These are phyloP conservation scores for Agonopterix alstromeriana DNA, from an alignment of 2,888 invertebrate species.

Conservation along the genomic window DNA sequence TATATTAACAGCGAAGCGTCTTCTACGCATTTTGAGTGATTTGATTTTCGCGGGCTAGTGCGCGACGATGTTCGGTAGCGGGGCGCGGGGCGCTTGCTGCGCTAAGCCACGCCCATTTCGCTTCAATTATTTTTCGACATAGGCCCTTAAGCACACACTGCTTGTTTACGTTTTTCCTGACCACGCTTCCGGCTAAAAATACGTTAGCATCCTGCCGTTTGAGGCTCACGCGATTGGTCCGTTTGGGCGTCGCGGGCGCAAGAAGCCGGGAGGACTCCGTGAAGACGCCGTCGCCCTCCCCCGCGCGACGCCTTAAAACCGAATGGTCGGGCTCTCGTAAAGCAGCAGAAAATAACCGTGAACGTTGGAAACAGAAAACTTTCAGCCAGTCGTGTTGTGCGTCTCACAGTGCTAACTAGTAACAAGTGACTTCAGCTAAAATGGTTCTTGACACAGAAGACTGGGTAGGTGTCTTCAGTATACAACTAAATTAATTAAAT, in stretches of 20 bases:
- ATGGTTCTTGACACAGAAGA: slow-evolving; percentile 74
- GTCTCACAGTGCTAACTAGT: slow-evolving; percentile 75
- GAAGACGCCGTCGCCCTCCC: slow-evolving; percentile 31
- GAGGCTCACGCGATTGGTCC: slow-evolving; percentile 66
- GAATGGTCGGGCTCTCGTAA: slow-evolving; percentile 56
- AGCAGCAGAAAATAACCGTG: slow-evolving; percentile 73
- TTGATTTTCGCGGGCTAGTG: too few species aligned
- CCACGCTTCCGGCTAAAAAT: slow-evolving; percentile 73
- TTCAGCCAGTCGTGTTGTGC: slow-evolving; percentile 73
- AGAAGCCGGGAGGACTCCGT: slow-evolving; percentile 50
- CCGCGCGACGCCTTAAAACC: slow-evolving; percentile 41
- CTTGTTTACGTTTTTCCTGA: slow-evolving; percentile 73
- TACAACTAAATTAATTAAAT: too few species aligned
- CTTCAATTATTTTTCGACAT: too few species aligned
- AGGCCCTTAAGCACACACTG: slow-evolving; percentile 45
- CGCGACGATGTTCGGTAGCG: too few species aligned
- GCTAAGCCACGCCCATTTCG: too few species aligned
- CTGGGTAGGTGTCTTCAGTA: slow-evolving; percentile 52
- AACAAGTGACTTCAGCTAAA: slow-evolving; percentile 42
- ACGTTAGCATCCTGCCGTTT: slow-evolving; percentile 73
- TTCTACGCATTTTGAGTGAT: too few species aligned
- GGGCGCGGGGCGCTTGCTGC: too few species aligned
- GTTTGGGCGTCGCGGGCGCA: slow-evolving; percentile 51
- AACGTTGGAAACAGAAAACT: slow-evolving; percentile 63
- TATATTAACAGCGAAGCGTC: too few species aligned